Percentiles rank a stretch among this genome's conserved stretches.
phyloP scores from a whole-genome alignment of 2,888 invertebrate species.

The Sialis lutaria region DNA sequence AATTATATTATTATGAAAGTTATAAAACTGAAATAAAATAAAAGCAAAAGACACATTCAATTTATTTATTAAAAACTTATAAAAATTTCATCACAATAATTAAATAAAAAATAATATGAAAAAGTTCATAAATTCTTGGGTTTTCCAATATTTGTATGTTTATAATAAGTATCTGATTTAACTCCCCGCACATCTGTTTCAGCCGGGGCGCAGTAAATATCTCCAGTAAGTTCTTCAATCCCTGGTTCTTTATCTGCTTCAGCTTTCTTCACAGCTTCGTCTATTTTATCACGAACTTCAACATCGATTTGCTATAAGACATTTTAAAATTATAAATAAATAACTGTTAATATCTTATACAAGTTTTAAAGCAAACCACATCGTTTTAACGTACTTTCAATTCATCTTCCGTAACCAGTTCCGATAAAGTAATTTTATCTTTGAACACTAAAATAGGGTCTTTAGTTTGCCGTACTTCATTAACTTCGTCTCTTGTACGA shows the following conservation, averaged over 20 bases:
- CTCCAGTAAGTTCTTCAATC: neutral
- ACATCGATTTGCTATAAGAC: neutral
- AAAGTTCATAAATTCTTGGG: neutral
- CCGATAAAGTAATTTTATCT: slow-evolving; percentile 61
- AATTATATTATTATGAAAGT: too few relatives aligned
- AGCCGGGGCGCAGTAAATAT: neutral
- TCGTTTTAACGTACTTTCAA: slow-evolving; percentile 84
- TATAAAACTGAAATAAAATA: too few relatives aligned
- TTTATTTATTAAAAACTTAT: too few relatives aligned
- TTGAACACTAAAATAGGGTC: slow-evolving; percentile 95
- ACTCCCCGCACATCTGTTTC: slow-evolving; percentile 23
- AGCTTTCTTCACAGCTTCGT: neutral
- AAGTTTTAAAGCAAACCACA: too few relatives aligned
- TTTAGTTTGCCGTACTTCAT: slow-evolving; percentile 87
- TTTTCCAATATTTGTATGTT: slow-evolving; percentile 22
- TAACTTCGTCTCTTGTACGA: slow-evolving; percentile 86
- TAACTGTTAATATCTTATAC: slow-evolving; percentile 2
- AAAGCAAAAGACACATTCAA: too few relatives aligned
- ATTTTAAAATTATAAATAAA: neutral
- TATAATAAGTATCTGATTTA: slow-evolving; percentile 26
- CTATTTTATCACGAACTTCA: neutral
- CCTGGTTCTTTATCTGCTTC: neutral
- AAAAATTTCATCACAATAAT: too few relatives aligned
- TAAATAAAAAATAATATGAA: too few relatives aligned
- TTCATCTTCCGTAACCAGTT: slow-evolving; percentile 69